Evolutionary conservation across 2,113 vertebrate genomes (phyloP).

Genomic region (human (Homo sapiens)): GRCh38 chr2:118206001-118206500

Average conservation of each 20-base stretch:
- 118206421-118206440: background rate
- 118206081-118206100: constrained; percentile 14
- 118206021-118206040: background rate
- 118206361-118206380: background rate
- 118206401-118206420: no score
- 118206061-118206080: constrained; percentile 65
- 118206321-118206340: background rate
- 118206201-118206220: background rate
- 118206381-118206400: background rate
- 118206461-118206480: background rate
- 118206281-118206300: background rate
- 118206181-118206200: background rate
- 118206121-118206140: constrained; percentile 15
- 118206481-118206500: background rate
- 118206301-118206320: background rate
- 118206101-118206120: constrained; percentile 44
- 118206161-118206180: background rate
- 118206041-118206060: constrained; percentile 57
- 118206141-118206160: constrained; percentile 40
- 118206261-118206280: background rate
- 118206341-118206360: background rate
- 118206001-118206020: constrained; percentile 50
- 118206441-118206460: background rate
- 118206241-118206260: background rate
- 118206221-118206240: background rate